Base-by-base conservation (phyloP, 2,113 vertebrate genomes). In the Campylorhamphus procurvoides region DNA sequence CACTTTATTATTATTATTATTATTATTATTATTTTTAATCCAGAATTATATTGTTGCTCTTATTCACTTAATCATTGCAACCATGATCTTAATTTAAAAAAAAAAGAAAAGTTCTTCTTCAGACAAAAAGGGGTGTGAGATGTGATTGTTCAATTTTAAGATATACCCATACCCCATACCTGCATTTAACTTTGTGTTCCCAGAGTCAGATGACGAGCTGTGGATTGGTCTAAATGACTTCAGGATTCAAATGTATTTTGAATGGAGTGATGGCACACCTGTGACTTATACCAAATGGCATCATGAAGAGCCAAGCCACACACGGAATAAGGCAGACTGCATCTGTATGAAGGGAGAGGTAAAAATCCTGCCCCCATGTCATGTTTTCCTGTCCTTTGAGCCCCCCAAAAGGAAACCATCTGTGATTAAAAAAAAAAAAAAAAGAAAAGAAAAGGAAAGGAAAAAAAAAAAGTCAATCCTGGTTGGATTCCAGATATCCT, bases 201-300 rank as follows among this genome's bases (percentile, higher is more conserved):
- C 83, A 99, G 99, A 97, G 74, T 59, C 98, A 8, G 97, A 95
- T 6, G 99, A 99, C 71, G 96, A 98, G 68, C 90, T 99, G 84
- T 99, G 99, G 99, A 98, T 99, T 50, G 99, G 99, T 40, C 76
- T 99, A 88, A 99, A 98, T 55, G 99, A 99, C 94, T 98, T 98
- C 95, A 98, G 90, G 91, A 96, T 96, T 92, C 98, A 98, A 80
- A 98, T 99, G 98, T 98, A 98, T 95, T 99, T 99, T 94, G 99
- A 99, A 88, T 99, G 99, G 99, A 98, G 98, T 13, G 99, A 99
- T 95, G 98, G 97, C 50, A 98, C 99, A 16, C 98, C 98, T 6
- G 99, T 99, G 39, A 99, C 98, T 37, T 99, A 98, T n/a, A 99
- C 99, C 85, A 98, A 98, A 59, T 99, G 99, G 99, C 93, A 98